Conservation (phyloP, 2,113 vertebrate species). For the Protobothrops flavoviridis region DNA sequence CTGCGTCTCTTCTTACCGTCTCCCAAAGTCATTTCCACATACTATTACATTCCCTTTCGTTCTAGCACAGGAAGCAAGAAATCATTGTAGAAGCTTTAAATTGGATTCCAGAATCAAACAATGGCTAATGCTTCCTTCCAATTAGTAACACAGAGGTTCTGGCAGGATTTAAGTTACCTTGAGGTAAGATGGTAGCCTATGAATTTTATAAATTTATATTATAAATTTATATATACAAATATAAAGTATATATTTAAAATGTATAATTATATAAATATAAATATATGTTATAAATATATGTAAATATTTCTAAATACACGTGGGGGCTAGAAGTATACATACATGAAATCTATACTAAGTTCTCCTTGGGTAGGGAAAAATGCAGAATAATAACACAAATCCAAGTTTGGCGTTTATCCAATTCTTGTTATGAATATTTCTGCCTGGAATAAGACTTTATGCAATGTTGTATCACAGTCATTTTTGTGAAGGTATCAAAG, state of each 20-base stretch:
- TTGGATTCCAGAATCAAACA: neutral
- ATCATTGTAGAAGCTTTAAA: neutral
- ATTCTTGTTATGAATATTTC: neutral
- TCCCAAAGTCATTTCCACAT: neutral
- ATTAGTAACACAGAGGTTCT: neutral
- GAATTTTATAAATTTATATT: neutral
- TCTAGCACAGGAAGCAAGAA: neutral
- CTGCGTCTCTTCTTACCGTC: neutral
- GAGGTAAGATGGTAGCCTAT: neutral
- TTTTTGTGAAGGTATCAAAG: neutral
- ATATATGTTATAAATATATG: neutral
- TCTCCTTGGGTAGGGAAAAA: neutral
- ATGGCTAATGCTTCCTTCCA: rapidly evolving
- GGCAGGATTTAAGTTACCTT: neutral
- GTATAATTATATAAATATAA: neutral
- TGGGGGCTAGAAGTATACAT: too few species aligned
- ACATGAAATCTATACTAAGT: neutral
- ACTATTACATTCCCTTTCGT: neutral
- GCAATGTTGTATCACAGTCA: neutral
- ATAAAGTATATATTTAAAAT: too few species aligned
- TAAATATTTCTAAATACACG: neutral
- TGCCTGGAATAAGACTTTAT: neutral
- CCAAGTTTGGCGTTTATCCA: neutral
- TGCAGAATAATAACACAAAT: neutral
- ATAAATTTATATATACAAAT: too few species aligned